Evolutionary conservation across 2,797 vertebrate species (phyloP).

Genomic region (Cynopterus sphinx): DNA sequence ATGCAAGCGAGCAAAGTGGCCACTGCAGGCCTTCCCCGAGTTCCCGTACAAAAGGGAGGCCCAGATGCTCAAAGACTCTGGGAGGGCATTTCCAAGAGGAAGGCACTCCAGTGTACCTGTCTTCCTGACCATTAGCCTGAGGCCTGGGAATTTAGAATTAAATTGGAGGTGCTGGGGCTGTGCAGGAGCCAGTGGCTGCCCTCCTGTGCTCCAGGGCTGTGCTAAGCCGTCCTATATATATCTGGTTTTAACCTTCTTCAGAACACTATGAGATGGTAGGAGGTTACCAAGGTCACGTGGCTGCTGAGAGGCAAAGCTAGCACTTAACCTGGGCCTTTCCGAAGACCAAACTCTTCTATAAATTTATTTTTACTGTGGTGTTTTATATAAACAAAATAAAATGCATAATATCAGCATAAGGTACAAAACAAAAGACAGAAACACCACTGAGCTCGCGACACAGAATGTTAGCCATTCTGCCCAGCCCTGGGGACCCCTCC

Average conservation of each 20-base stretch:
- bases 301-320: neutral
- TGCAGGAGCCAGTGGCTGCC: neutral
- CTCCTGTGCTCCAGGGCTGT: too few species aligned
- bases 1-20: accelerated
- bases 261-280: neutral
- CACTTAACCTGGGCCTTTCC: neutral
- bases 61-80: neutral
- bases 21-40: neutral
- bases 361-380: neutral
- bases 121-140: neutral
- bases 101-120: accelerated
- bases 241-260: neutral
- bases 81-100: neutral
- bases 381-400: neutral
- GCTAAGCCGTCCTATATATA: too few species aligned
- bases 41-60: neutral
- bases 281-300: neutral
- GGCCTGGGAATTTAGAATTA: too few species aligned
- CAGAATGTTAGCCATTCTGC: accelerated
- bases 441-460: neutral
- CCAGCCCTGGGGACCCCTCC: too few species aligned
- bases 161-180: neutral
- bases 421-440: neutral
- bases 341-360: neutral
- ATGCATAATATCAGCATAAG: accelerated